Percentiles rank a stretch among this genome's conserved stretches.
phyloP scores from a whole-genome alignment of 2,888 invertebrate species.

The Laspeyria flexula region DNA sequence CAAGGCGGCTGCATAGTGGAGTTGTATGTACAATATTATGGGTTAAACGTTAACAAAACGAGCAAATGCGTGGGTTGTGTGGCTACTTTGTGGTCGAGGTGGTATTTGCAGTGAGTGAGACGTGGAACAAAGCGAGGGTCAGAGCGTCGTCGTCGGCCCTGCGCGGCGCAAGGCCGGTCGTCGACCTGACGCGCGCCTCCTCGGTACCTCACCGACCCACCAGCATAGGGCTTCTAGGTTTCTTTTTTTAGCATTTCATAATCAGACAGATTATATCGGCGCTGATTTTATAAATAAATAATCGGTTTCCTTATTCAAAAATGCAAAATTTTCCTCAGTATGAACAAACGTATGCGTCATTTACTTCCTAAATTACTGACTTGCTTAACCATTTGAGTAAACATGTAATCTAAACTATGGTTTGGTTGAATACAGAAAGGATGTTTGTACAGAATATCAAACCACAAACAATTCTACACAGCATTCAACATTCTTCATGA shows the following conservation, averaged over 20 bases:
- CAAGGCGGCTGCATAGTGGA: slow-evolving; percentile 16
- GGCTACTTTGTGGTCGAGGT: slow-evolving; percentile 46
- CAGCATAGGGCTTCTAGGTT: slow-evolving; percentile 59
- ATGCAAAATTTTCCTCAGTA: not conserved
- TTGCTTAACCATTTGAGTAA: slow-evolving; percentile 7
- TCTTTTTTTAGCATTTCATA: slow-evolving; percentile 51
- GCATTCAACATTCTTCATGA: slow-evolving; percentile 9
- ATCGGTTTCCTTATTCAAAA: not conserved
- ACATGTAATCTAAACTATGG: slow-evolving; percentile 17
- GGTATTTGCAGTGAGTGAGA: slow-evolving; percentile 53
- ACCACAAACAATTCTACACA: slow-evolving; percentile 14
- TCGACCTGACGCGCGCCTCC: slow-evolving; percentile 71
- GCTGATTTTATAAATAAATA: slow-evolving; percentile 11
- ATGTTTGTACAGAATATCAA: slow-evolving; percentile 16
- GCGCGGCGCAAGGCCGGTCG: slow-evolving; percentile 84
- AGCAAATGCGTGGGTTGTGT: slow-evolving; percentile 52
- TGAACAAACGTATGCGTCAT: not conserved
- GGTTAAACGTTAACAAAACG: slow-evolving; percentile 40
- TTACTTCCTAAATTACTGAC: slow-evolving; percentile 2
- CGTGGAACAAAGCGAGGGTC: slow-evolving; percentile 76
- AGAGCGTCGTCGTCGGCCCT: slow-evolving; percentile 66
- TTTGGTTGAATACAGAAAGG: slow-evolving; percentile 7
- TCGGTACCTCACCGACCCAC: slow-evolving; percentile 61
- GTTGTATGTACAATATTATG: slow-evolving; percentile 29
- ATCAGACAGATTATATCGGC: slow-evolving; percentile 28